A percentile compares a stretch with the other conserved stretches of the same genome.
Evolutionary conservation across 2,113 vertebrate genomes (phyloP).

Genomic region (Pan paniscus): DNA sequence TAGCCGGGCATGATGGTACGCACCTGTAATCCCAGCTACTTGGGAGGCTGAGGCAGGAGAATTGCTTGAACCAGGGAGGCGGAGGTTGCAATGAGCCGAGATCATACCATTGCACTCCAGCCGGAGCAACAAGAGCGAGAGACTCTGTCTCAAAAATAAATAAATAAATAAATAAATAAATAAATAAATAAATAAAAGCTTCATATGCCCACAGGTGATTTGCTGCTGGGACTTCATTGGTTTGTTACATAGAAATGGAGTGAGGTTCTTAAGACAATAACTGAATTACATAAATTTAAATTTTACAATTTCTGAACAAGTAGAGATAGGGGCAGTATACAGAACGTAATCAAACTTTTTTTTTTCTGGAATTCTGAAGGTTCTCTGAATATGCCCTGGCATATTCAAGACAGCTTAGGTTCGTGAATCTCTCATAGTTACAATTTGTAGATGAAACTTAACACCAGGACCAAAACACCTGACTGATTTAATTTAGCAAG

Average conservation of each 20-base stretch:
- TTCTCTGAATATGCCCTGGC: not conserved
- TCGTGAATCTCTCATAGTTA: not conserved
- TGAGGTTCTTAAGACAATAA: not conserved
- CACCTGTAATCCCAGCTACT: no score
- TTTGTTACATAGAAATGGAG: not conserved
- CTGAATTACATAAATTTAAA: not conserved
- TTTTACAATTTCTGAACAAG: not conserved
- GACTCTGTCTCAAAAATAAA: no score
- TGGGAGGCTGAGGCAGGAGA: no score
- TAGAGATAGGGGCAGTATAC: not conserved
- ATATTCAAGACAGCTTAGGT: not conserved
- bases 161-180: not conserved
- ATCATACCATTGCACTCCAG: no score
- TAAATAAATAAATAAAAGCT: not conserved
- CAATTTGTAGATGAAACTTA: conserved; percentile 7
- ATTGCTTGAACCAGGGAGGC: no score
- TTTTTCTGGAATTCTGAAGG: not conserved
- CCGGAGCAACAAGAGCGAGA: no score
- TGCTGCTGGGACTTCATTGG: not conserved
- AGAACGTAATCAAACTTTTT: not conserved
- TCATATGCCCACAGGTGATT: not conserved
- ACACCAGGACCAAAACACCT: not conserved
- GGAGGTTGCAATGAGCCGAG: no score
- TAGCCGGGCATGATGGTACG: no score
- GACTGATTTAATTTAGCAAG: conserved; percentile 10